Base-by-base conservation (phyloP, 2,797 vertebrate species). In the Cirrhinus mrigala region DNA sequence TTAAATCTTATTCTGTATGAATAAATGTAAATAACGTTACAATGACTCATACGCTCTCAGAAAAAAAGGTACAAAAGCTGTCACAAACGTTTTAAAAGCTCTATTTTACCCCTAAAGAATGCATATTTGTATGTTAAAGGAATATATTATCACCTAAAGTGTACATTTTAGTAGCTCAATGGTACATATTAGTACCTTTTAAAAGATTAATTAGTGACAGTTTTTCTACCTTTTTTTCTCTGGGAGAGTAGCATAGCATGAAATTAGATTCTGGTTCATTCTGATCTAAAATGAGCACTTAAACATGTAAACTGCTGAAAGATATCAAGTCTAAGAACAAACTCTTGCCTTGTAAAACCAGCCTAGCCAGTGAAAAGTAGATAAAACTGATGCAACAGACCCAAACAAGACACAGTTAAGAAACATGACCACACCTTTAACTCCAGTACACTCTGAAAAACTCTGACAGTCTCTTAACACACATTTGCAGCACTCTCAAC, bases 371-470 rank as follows among this genome's bases (percentile, higher is more conserved):
- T 4, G 27, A n/a, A 5, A 10, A 69, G 6, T 11, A 64, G 14
- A 27, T 16, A 5, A 74, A n/a, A 1, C n/a, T 20, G 24, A 20
- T 4, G 20, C 3, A 46, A 15, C 44, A 20, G 4, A 33, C 24
- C n/a, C 37, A 22, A 74, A 22, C 10, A 46, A 18, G 44, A 66
- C 40, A 16, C n/a, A 3, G 5, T 6, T 58, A 40, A 27, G 56
- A 44, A 79, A 48, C 16, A 62, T 14, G 37, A 50, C 44, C 78
- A 80, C 78, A 68, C 62, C 46, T 80, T 46, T 29, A 52, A 18
- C 71, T 44, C 12, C 46, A 74, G 12, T 8, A 50, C 71, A 46
- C 27, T 29, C 1, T 33, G 15, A 79, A 37, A 60, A 6, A 24
- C 12, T 10, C 14, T 5, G 29, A 46, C 37, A 29, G n/a, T 20